Evolutionary conservation across 1,140 invertebrate species (phyloP), one percentile per base, ranked within the genome.

Genomic region (Papilio glaucus): DNA sequence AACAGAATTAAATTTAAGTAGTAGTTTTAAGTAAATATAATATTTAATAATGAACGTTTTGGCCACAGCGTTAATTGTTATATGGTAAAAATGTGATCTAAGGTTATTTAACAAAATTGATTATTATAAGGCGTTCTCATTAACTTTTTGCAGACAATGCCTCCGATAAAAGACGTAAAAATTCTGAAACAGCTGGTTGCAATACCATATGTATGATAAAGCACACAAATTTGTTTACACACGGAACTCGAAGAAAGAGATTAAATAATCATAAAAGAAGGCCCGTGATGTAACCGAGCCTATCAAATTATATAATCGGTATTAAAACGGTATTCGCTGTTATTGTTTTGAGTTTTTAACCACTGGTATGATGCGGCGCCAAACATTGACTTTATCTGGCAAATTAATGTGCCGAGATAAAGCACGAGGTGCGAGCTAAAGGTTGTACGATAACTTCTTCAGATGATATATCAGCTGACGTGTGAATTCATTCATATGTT

Each of bases 351-450:
- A 77, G 80, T 81, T 77, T 72, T 79, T 72, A 78, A 80, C 82
- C 80, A 75, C 72, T 75, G 69, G 73, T 73, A 53, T 76, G 21
- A 24, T 24, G 49, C 61, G 72, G 81, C 76, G 60, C 75, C 72
- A 74, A 78, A 77, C 75, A 83, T 79, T 81, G 79, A 74, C 70
- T 75, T 78, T 84, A 84, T 86, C 80, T 80, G 73, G 39, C 79
- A 81, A 79, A 85, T 87, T 84, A 87, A 89, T 87, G 84, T 76
- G 76, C 78, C 74, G 60, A 53, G 85, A 87, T 87, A 86, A 80
- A 80, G 72, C 70, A 75, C 74, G 75, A 77, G 76, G 71, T 79
- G 69, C 77, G 72, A 84, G 85, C 74, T 77, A 87, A 85, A 87
- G 87, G 85, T 86, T 85, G 78, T 63, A 70, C 72, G 83, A 87